A percentile compares a stretch with the other conserved stretches of the same genome.
Evolutionary conservation across 1,140 invertebrate species (phyloP).

Genomic region (Neotoxoptera formosana): DNA sequence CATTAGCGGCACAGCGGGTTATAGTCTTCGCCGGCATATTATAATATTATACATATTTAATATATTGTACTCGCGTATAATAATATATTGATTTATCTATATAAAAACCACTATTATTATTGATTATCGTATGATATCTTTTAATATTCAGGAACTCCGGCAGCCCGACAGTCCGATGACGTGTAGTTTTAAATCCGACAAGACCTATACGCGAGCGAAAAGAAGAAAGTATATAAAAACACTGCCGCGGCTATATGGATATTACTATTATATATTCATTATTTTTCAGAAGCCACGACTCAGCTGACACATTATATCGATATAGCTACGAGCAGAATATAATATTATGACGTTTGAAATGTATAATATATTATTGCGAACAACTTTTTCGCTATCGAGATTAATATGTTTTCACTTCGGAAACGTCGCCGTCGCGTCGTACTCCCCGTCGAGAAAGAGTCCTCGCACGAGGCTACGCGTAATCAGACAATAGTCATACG

Average conservation of each 20-base stretch:
- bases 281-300: not conserved
- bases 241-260: too few relatives aligned
- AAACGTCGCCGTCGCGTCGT: too few relatives aligned
- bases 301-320: not conserved
- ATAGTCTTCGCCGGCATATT: not conserved
- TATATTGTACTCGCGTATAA: not conserved
- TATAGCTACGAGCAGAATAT: not conserved
- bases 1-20: too few relatives aligned
- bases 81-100: not conserved
- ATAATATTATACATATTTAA: not conserved
- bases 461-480: not conserved
- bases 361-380: not conserved
- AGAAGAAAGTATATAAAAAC: not conserved
- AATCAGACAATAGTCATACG: not conserved
- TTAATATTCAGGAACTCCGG: not conserved
- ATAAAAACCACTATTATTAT: not conserved
- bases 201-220: not conserved
- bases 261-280: not conserved
- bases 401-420: not conserved
- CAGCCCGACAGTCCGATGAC: too few relatives aligned
- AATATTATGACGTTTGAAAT: not conserved
- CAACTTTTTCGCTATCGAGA: not conserved
- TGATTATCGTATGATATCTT: not conserved
- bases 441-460: not conserved
- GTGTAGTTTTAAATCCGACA: not conserved